phyloP scores from a whole-genome alignment of 2,888 invertebrate genomes.

The Eristalis arbustorum region DNA sequence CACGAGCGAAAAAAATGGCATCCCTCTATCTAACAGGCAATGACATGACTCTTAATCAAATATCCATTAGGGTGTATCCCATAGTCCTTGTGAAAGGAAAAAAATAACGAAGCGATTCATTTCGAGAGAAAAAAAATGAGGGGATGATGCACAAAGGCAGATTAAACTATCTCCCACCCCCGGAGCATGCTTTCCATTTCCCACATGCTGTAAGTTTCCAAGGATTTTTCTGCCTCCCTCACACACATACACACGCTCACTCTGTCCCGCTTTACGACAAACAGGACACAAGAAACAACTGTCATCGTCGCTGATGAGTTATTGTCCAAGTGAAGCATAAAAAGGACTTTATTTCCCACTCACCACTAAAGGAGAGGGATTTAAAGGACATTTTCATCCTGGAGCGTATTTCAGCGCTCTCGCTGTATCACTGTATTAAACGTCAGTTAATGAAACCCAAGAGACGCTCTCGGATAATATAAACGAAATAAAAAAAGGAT shows the following conservation, averaged over 20 bases:
- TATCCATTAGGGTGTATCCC: constrained; percentile 59
- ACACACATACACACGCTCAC: not conserved
- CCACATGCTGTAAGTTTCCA: constrained; percentile 6
- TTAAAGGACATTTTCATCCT: constrained; percentile 54
- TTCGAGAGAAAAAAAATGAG: not conserved
- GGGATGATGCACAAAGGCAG: constrained; percentile 21
- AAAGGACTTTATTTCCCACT: not conserved
- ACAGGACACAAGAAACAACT: constrained; percentile 43
- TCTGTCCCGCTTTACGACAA: not conserved
- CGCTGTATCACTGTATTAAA: constrained; percentile 43
- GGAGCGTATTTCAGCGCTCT: constrained; percentile 33
- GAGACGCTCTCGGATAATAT: constrained; percentile 29
- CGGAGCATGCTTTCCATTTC: constrained; percentile 2
- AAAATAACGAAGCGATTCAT: constrained; percentile 5
- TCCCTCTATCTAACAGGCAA: constrained; percentile 46
- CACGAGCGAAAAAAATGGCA: constrained; percentile 52
- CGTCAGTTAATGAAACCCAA: constrained; percentile 36
- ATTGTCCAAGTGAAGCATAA: constrained; percentile 26
- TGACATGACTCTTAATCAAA: constrained; percentile 62
- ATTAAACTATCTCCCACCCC: constrained; percentile 51
- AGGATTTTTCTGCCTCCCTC: constrained; percentile 1
- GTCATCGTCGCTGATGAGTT: constrained; percentile 60
- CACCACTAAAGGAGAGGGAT: constrained; percentile 42
- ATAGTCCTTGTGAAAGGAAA: constrained; percentile 29
- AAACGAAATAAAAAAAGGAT: constrained; percentile 58